Evolutionary conservation across 2,888 invertebrate genomes (phyloP).

Genomic region (Euplexia lucipara): DNA sequence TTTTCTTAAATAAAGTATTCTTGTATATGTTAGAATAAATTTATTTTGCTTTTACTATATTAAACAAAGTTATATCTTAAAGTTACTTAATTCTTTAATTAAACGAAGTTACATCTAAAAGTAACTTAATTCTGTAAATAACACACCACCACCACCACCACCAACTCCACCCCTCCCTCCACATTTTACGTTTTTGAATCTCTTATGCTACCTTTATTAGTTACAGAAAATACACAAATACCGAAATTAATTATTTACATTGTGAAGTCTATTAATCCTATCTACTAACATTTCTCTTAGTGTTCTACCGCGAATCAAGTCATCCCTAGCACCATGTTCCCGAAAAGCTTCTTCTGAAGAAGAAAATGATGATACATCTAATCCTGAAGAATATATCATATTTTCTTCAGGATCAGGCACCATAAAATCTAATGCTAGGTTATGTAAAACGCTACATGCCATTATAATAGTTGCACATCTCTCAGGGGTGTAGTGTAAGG

Average conservation of each 20-base stretch:
- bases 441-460: conserved; percentile 4
- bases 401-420: conserved; percentile 8
- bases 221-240: too few species aligned
- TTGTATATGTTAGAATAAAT: background rate
- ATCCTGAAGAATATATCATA: background rate
- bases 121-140: too few species aligned
- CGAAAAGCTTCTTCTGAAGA: background rate
- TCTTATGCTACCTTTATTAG: too few species aligned
- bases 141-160: too few species aligned
- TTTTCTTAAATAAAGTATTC: background rate
- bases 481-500: conserved; percentile 11
- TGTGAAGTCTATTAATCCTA: conserved; percentile 1
- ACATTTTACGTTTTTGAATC: too few species aligned
- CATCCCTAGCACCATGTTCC: conserved; percentile 8
- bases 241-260: conserved; percentile 1
- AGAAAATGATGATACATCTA: too few species aligned
- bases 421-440: conserved; percentile 5
- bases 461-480: conserved; percentile 9
- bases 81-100: too few species aligned
- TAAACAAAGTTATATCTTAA: too few species aligned
- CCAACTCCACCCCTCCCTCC: too few species aligned
- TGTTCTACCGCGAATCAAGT: conserved; percentile 1
- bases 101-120: too few species aligned
- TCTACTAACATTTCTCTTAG: background rate
- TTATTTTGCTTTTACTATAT: background rate